These are phyloP conservation scores for Minunthozetes semirufus DNA, from an alignment of 2,888 invertebrate species.

Conservation along the genomic window DNA sequence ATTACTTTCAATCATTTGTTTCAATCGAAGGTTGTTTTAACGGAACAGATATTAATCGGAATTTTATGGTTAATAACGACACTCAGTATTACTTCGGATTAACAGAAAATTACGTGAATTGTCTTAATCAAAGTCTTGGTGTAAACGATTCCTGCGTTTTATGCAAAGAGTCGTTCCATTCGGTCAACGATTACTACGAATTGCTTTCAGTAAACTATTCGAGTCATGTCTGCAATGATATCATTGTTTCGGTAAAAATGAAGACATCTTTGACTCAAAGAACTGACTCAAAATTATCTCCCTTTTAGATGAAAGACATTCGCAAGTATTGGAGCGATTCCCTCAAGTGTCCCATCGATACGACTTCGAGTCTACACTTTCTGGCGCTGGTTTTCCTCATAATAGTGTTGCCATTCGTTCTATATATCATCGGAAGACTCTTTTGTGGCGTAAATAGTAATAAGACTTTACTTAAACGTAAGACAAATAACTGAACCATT, in stretches of 20 bases:
- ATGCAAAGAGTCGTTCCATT: background rate
- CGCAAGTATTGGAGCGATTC: background rate
- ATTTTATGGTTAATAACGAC: slow-evolving; percentile 12
- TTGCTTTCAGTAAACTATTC: background rate
- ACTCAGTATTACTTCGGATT: background rate
- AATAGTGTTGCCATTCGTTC: background rate
- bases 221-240: slow-evolving; percentile 6
- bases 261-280: background rate
- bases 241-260: slow-evolving; percentile 9
- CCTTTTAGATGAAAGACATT: slow-evolving; percentile 9
- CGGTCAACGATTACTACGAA: slow-evolving; percentile 7
- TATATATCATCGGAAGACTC: background rate
- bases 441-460: background rate
- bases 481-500: background rate
- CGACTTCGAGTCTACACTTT: background rate
- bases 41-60: background rate
- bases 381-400: background rate
- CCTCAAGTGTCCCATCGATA: background rate
- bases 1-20: background rate
- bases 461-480: slow-evolving; percentile 9
- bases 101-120: background rate
- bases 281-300: background rate
- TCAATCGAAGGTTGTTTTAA: background rate
- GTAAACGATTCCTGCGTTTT: background rate
- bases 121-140: too few species aligned